Conservation (phyloP, 2,888 invertebrate genomes). For the Selenia dentaria region DNA sequence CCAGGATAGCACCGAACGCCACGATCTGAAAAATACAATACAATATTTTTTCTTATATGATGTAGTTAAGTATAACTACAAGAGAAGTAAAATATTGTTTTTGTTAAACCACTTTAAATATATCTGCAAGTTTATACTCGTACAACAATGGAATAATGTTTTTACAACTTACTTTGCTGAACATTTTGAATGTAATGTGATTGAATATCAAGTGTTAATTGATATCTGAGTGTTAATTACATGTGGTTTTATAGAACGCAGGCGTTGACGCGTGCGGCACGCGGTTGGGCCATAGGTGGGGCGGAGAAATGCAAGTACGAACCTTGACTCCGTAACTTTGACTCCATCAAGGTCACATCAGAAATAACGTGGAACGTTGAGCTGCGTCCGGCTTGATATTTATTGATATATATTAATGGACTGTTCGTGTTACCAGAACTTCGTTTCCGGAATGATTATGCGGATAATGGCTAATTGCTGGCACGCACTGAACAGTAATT, state of each 20-base stretch:
- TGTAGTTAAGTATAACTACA: no score
- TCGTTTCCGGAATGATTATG: slow-evolving; percentile 1
- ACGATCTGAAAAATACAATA: slow-evolving; percentile 68
- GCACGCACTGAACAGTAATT: background rate
- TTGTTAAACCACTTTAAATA: no score
- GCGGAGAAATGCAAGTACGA: slow-evolving; percentile 38
- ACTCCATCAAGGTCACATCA: slow-evolving; percentile 28
- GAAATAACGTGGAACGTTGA: slow-evolving; percentile 24
- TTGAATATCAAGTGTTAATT: slow-evolving; percentile 48
- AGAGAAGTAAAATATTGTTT: no score
- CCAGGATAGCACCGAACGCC: slow-evolving; percentile 64
- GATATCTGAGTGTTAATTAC: slow-evolving; percentile 48
- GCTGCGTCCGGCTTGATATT: slow-evolving; percentile 36
- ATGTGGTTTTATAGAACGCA: slow-evolving; percentile 44
- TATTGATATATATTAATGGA: slow-evolving; percentile 28
- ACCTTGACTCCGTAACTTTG: slow-evolving; percentile 47
- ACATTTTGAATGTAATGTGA: slow-evolving; percentile 56
- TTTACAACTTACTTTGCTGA: slow-evolving; percentile 58
- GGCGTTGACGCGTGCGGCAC: slow-evolving; percentile 21
- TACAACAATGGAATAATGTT: no score
- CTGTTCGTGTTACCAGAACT: background rate
- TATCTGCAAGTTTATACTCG: no score
- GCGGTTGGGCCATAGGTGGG: slow-evolving; percentile 39
- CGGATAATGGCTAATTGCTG: slow-evolving; percentile 5
- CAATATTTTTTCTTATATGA: no score